A percentile compares a stretch with the other conserved stretches of the same genome.
These are phyloP conservation scores for Phenganax stokvisi DNA, from an alignment of 92 coral and sea anemone species.

Conservation along the genomic window DNA sequence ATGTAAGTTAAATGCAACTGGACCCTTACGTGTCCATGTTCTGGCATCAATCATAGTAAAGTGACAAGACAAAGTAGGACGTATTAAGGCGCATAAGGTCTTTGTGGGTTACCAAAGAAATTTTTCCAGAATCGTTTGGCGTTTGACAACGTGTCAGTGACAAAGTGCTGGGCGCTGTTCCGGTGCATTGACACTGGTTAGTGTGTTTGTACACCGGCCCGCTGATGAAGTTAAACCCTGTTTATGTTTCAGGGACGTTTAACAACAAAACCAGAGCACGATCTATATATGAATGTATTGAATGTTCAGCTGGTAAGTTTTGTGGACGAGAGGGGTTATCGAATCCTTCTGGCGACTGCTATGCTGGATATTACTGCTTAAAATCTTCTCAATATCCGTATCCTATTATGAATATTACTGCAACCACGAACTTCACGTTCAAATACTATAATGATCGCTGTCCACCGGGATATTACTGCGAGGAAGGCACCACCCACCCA, in stretches of 20 bases:
- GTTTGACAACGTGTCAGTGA: neutral
- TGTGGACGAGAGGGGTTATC: constrained; percentile 74
- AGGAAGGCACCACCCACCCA: constrained; percentile 71
- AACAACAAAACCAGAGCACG: constrained; percentile 61
- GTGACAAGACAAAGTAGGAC: too few species aligned
- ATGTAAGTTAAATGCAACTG: too few species aligned
- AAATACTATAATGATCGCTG: constrained; percentile 81
- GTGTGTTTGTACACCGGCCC: neutral
- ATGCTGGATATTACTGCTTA: constrained; percentile 84
- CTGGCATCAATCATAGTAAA: too few species aligned
- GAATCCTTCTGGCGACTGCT: constrained; percentile 70
- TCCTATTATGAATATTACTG: constrained; percentile 67
- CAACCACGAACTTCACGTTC: constrained; percentile 57
- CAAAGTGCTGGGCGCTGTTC: neutral
- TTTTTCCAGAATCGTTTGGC: too few species aligned
- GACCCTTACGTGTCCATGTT: too few species aligned
- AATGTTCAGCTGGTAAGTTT: constrained; percentile 72
- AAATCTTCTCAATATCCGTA: constrained; percentile 65
- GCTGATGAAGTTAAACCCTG: neutral
- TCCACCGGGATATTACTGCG: constrained; percentile 90
- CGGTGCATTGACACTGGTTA: too few species aligned
- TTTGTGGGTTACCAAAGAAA: too few species aligned
- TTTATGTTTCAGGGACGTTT: constrained; percentile 59
- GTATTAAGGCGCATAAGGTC: too few species aligned
- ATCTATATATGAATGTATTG: constrained; percentile 66